Evolutionary conservation across 2,113 vertebrate genomes (phyloP).

Genomic region (Pandion haliaetus): DNA sequence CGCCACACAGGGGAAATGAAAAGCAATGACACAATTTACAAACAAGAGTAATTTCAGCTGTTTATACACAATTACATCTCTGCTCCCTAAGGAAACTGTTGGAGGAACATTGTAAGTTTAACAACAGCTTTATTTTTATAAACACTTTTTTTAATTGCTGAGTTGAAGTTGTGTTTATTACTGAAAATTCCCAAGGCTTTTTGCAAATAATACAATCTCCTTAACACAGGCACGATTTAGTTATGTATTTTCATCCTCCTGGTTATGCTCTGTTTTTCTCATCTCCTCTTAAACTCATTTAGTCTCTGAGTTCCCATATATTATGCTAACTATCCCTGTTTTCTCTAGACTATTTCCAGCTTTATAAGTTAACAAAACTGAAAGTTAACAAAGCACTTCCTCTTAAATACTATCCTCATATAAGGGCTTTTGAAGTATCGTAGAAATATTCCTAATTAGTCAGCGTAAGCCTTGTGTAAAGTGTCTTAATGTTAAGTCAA

Average conservation of each 20-base stretch:
- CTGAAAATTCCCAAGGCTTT: constrained; percentile 46
- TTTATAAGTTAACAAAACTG: not conserved
- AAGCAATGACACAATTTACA: constrained; percentile 32
- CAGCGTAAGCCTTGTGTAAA: not conserved
- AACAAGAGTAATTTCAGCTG: constrained; percentile 34
- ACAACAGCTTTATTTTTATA: constrained; percentile 66
- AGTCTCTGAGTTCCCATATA: not conserved
- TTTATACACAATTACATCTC: constrained; percentile 43
- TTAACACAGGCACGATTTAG: not conserved
- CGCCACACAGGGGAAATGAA: not conserved
- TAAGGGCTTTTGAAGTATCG: not conserved
- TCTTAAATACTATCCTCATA: not conserved
- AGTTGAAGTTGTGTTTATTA: constrained; percentile 48
- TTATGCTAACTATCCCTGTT: not conserved
- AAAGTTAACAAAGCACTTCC: not conserved
- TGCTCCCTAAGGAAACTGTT: constrained; percentile 37
- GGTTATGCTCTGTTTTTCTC: not conserved
- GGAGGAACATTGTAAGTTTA: constrained; percentile 47
- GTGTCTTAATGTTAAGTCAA: not conserved
- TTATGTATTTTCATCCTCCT: not conserved
- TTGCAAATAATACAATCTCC: not conserved
- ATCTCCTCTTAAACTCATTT: not conserved
- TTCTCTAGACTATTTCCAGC: not conserved
- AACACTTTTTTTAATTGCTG: constrained; percentile 35
- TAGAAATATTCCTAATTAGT: not conserved